Conservation (phyloP, 1,140 invertebrate genomes). For the Drosophila lini region DNA sequence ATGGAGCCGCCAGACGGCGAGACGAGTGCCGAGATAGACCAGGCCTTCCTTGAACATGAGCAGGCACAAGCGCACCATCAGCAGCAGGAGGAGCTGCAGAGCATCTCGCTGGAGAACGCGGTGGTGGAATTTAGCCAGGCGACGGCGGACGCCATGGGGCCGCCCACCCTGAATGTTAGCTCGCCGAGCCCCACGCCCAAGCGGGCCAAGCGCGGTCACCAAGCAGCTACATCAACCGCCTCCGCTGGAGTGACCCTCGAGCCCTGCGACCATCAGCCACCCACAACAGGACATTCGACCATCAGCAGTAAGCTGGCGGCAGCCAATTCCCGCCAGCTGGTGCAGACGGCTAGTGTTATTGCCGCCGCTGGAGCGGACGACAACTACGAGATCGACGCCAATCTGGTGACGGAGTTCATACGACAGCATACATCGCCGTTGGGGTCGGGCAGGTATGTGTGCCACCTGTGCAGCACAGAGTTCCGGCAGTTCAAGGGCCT, state of each 20-base stretch:
- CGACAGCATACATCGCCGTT: slow-evolving; percentile 72
- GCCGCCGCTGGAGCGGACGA: slow-evolving; percentile 72
- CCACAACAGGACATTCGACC: slow-evolving; percentile 34
- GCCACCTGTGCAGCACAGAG: slow-evolving; percentile 87
- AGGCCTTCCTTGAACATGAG: slow-evolving; percentile 63
- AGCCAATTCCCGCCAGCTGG: slow-evolving; percentile 71
- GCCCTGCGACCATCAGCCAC: slow-evolving; percentile 62
- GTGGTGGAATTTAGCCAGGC: slow-evolving; percentile 70
- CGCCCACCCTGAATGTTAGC: slow-evolving; percentile 40
- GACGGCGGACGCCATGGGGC: slow-evolving; percentile 31
- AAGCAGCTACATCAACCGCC: slow-evolving; percentile 2
- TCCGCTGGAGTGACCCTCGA: slow-evolving; percentile 34
- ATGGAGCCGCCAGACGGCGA: slow-evolving; percentile 73
- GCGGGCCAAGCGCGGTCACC: slow-evolving; percentile 51
- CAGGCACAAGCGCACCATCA: slow-evolving; percentile 38
- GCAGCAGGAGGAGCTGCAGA: slow-evolving; percentile 58
- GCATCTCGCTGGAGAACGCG: slow-evolving; percentile 65
- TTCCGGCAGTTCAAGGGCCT: slow-evolving; percentile 87
- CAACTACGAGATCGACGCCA: slow-evolving; percentile 76
- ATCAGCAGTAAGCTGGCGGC: slow-evolving; percentile 70
- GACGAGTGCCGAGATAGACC: slow-evolving; percentile 66
- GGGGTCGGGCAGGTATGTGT: slow-evolving; percentile 85
- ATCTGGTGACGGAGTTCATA: slow-evolving; percentile 81
- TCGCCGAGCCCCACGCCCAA: slow-evolving; percentile 63
- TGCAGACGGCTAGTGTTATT: slow-evolving; percentile 78